A percentile compares a stretch with the other conserved stretches of the same genome.
Evolutionary conservation across 2,797 vertebrate genomes (phyloP).

Genomic region (Paguma larvata): DNA sequence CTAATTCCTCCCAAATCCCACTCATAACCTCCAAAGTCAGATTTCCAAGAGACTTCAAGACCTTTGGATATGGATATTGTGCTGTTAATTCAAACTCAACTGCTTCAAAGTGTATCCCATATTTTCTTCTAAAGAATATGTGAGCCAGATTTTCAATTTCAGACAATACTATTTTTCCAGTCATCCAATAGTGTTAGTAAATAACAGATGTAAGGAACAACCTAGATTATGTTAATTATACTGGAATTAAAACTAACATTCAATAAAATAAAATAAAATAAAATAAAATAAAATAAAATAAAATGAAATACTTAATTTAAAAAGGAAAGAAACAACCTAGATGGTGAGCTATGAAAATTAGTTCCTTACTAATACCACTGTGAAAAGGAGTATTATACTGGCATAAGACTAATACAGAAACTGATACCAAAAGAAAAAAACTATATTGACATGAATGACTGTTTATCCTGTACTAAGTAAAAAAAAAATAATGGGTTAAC

Average conservation of each 20-base stretch:
- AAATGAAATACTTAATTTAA: not conserved
- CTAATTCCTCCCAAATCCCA: not conserved
- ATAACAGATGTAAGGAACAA: not conserved
- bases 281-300: no score
- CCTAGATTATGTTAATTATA: not conserved
- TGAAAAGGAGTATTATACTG: not conserved
- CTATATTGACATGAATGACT: not conserved
- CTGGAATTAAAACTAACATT: not conserved
- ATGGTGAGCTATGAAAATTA: not conserved
- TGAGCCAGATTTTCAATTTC: conserved; percentile 32
- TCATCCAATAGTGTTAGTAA: conserved; percentile 23
- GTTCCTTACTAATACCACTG: not conserved
- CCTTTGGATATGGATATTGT: not conserved
- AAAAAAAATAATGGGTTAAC: not conserved
- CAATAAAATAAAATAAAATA: not conserved
- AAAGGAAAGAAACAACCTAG: not conserved
- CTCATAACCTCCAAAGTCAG: not conserved
- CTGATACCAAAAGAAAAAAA: not conserved
- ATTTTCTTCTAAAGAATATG: not conserved
- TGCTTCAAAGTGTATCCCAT: not conserved
- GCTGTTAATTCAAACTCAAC: not conserved
- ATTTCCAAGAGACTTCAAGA: not conserved
- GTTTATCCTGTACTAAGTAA: not conserved
- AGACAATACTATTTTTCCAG: conserved; percentile 35
- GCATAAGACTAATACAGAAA: not conserved